Base-by-base conservation (phyloP, 2,113 vertebrate species). In the Dendropsophus ebraccatus region DNA sequence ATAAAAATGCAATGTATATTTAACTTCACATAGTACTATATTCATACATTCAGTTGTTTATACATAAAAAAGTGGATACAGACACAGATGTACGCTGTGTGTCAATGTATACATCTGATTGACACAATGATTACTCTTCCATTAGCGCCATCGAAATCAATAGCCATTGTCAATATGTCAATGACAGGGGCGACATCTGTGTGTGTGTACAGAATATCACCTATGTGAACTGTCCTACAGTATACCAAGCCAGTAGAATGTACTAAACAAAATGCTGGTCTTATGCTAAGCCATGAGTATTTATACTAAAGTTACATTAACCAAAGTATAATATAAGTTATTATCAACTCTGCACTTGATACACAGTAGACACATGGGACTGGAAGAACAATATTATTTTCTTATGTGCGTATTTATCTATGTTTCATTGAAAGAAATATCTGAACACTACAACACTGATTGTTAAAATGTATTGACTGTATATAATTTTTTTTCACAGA, bases 401-500 rank as follows among this genome's bases (percentile, higher is more conserved):
- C 25, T 62, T 65, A 62, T 28, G 10, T 62, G 54, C 60, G 5
- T 60, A 45, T 9, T 6, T 62, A 37, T 32, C 25, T 62, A 17
- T 58, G 37, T 62, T 60, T 80, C 37, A 80, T 54, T 10, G 11
- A 79, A 58, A 79, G 23, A 9, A 35, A 73, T 56, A 72, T 45
- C 45, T 49, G 25, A 76, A 76, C 35, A 62, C 76, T 82, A 82
- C 30, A 83, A 52, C 25, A 54, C 52, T 81, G 67, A 87, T 74
- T 87, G 85, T 87, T 87, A 25, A 81, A 81, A 80, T 86, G 23
- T 86, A 86, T 67, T 45, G 35, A 70, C 35, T 86, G 35, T 86
- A 52, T 30, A 86, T 47, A 5, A 16, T 49, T 30, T 70, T 35
- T 80, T 86, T 86, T 45, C 84, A 87, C 78, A 81, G 85, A 87